These are phyloP conservation scores for Helostoma temminkii DNA, from an alignment of 2,797 vertebrate genomes.

Conservation along the genomic window DNA sequence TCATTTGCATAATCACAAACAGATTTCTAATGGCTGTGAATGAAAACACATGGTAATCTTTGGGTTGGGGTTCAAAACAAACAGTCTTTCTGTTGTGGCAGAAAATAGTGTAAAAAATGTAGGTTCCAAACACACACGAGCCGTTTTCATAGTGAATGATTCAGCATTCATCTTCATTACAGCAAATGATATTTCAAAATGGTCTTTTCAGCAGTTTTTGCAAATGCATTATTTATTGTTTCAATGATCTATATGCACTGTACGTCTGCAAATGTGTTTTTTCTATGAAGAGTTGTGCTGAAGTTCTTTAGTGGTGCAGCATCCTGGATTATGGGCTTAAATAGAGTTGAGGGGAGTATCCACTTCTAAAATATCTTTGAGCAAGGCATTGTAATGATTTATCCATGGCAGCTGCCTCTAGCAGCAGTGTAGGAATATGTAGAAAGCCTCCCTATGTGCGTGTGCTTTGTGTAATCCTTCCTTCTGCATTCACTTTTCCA, in stretches of 20 bases:
- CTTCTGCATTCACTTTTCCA: slow-evolving; percentile 43
- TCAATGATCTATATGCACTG: slow-evolving; percentile 65
- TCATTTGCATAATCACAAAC: slow-evolving; percentile 84
- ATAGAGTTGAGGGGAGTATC: slow-evolving; percentile 45
- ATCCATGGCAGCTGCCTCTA: slow-evolving; percentile 31
- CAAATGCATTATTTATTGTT: slow-evolving; percentile 74
- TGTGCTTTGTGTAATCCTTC: slow-evolving; percentile 59
- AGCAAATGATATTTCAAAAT: slow-evolving; percentile 73
- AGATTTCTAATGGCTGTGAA: slow-evolving; percentile 78
- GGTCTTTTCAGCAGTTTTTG: slow-evolving; percentile 75
- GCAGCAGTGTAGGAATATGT: slow-evolving; percentile 33
- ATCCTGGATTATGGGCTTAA: slow-evolving; percentile 52
- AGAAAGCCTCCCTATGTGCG: slow-evolving; percentile 42
- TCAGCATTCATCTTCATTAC: slow-evolving; percentile 81
- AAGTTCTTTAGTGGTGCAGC: slow-evolving; percentile 21
- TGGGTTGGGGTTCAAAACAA: slow-evolving; percentile 45
- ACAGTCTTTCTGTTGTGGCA: slow-evolving; percentile 7
- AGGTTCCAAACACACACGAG: slow-evolving; percentile 43
- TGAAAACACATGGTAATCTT: slow-evolving; percentile 76
- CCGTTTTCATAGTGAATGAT: slow-evolving; percentile 64
- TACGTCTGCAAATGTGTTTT: slow-evolving; percentile 49
- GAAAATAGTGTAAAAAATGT: slow-evolving; percentile 25
- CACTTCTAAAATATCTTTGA: slow-evolving; percentile 49
- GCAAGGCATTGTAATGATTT: slow-evolving; percentile 57
- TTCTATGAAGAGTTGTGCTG: slow-evolving; percentile 27